Evolutionary conservation across 2,888 invertebrate species (phyloP).

Genomic region (Trisateles emortualis): DNA sequence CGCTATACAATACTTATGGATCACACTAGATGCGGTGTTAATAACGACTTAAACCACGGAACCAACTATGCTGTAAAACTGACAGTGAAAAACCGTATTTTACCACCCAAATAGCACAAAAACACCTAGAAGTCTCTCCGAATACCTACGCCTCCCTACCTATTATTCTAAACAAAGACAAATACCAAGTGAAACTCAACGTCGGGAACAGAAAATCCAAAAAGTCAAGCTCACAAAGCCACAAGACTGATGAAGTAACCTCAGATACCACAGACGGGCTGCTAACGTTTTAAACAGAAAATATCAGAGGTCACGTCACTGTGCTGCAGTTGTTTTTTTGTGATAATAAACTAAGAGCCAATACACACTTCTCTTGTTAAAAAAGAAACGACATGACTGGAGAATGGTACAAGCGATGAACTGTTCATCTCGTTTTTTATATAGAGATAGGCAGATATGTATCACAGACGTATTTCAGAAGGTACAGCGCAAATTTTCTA

Average conservation of each 20-base stretch:
- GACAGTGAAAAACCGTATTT: no score
- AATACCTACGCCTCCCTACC: no score
- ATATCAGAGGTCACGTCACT: constrained; percentile 9
- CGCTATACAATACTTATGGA: no score
- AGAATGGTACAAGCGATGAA: constrained; percentile 2
- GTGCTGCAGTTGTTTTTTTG: constrained; percentile 33
- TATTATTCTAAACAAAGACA: background rate
- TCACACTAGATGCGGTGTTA: no score
- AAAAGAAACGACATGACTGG: constrained; percentile 22
- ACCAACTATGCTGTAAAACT: no score
- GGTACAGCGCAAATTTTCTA: no score
- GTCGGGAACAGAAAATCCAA: background rate
- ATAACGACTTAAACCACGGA: no score
- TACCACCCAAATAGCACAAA: no score
- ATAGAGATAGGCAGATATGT: no score
- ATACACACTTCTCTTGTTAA: constrained; percentile 28
- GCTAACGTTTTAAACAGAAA: constrained; percentile 3
- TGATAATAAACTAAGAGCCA: constrained; percentile 24
- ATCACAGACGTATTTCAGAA: no score
- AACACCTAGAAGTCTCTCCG: no score
- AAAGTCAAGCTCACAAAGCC: constrained; percentile 2
- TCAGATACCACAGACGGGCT: background rate
- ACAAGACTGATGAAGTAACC: constrained; percentile 6
- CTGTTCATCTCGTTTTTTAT: no score
- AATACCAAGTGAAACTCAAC: background rate